Conservation (phyloP, 2,113 vertebrate genomes). For the Neomonachus schauinslandi region DNA sequence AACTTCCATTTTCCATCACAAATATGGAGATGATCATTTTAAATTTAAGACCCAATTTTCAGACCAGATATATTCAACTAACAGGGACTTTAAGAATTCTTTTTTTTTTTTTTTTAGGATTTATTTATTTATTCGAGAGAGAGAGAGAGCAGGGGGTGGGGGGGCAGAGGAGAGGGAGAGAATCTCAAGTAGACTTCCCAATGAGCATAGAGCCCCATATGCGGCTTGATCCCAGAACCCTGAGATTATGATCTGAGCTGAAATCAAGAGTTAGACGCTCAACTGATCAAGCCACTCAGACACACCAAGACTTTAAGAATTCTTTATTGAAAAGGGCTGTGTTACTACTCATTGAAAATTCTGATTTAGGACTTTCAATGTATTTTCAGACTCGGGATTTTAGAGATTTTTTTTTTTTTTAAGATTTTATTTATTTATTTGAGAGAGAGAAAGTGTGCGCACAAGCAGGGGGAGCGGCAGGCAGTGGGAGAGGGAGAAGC, state of each 20-base stretch:
- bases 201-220: neutral
- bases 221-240: neutral
- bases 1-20: neutral
- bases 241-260: neutral
- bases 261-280: neutral
- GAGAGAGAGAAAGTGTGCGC: too few species aligned
- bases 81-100: neutral
- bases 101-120: neutral
- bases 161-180: neutral
- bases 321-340: neutral
- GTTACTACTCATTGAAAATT: neutral
- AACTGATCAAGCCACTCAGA: neutral
- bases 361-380: neutral
- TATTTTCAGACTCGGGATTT: neutral
- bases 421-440: neutral
- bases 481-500: too few species aligned
- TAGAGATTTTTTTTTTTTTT: neutral
- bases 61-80: neutral
- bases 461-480: too few species aligned
- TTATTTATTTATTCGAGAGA: neutral
- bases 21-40: neutral
- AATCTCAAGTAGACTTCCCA: neutral
- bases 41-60: slow-evolving; percentile 6
- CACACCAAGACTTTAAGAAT: neutral
- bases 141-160: neutral